Conservation (phyloP, 2,113 vertebrate species). For the Crypturellus undulatus region DNA sequence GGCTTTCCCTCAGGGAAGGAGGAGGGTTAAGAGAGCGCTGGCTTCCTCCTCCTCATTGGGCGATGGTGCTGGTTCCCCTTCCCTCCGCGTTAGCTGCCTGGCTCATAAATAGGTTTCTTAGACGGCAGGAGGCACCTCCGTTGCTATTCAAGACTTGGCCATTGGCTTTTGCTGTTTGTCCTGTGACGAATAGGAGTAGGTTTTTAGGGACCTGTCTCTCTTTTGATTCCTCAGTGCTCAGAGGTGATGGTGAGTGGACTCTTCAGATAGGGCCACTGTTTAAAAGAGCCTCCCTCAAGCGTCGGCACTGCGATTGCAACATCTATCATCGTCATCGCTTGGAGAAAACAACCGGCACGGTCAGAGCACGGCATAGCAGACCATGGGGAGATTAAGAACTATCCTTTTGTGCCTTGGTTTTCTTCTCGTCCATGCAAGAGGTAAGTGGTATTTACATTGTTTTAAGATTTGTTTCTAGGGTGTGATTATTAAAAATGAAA, state of each 20-base stretch:
- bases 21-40: background rate
- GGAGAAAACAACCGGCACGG: background rate
- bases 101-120: slow-evolving; percentile 27
- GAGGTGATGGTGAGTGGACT: background rate
- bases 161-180: background rate
- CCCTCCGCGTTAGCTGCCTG: background rate
- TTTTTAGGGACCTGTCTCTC: background rate
- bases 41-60: slow-evolving; percentile 38
- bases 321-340: accelerated
- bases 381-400: slow-evolving; percentile 44
- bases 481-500: background rate
- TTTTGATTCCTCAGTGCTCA: background rate
- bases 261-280: background rate
- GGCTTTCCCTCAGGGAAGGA: slow-evolving; percentile 6
- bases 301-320: background rate
- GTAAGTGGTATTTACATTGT: slow-evolving; percentile 39
- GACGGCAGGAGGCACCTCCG: background rate
- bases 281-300: background rate
- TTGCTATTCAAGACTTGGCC: background rate
- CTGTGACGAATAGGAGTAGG: background rate
- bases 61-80: background rate
- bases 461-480: background rate
- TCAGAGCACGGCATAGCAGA: background rate
- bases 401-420: slow-evolving; percentile 39
- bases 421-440: slow-evolving; percentile 40